Evolutionary conservation across 2,888 invertebrate species (phyloP).

Genomic region (Sinopyrophorus schimmeli): DNA sequence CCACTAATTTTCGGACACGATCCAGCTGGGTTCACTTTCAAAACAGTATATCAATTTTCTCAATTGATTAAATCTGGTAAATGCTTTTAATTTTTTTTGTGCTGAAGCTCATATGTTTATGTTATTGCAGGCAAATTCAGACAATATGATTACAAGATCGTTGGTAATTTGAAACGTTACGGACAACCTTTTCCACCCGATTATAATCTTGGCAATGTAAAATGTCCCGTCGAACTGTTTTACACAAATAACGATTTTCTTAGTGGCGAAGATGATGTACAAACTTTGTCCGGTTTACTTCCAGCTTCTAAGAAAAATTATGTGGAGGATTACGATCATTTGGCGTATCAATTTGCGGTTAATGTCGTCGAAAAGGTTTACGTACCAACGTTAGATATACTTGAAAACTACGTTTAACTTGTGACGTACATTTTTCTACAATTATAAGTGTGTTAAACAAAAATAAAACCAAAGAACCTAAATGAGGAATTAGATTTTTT

Average conservation of each 20-base stretch:
- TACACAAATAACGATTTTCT: slow-evolving; percentile 56
- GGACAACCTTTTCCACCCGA: slow-evolving; percentile 46
- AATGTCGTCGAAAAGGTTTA: too few relatives aligned
- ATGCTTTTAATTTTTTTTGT: too few relatives aligned
- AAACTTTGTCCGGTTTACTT: background rate
- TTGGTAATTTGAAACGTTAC: slow-evolving; percentile 37
- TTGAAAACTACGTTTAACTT: too few relatives aligned
- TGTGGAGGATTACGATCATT: too few relatives aligned
- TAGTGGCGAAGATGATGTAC: slow-evolving; percentile 44
- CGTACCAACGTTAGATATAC: too few relatives aligned
- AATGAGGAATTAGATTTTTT: too few relatives aligned
- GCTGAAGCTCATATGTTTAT: too few relatives aligned
- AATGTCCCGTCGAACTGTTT: slow-evolving; percentile 52
- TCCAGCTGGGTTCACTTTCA: slow-evolving; percentile 37
- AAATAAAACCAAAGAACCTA: too few relatives aligned
- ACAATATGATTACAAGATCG: slow-evolving; percentile 18
- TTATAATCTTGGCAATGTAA: slow-evolving; percentile 50
- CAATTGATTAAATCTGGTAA: slow-evolving; percentile 35
- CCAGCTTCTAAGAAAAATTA: too few relatives aligned
- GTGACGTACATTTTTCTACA: too few relatives aligned
- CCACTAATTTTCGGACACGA: slow-evolving; percentile 37
- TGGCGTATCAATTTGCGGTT: too few relatives aligned
- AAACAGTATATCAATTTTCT: slow-evolving; percentile 37
- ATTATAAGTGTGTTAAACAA: too few relatives aligned
- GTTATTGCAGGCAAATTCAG: slow-evolving; percentile 23